phyloP scores from a whole-genome alignment of 2,888 invertebrate species.

The Cynaeus angustus region DNA sequence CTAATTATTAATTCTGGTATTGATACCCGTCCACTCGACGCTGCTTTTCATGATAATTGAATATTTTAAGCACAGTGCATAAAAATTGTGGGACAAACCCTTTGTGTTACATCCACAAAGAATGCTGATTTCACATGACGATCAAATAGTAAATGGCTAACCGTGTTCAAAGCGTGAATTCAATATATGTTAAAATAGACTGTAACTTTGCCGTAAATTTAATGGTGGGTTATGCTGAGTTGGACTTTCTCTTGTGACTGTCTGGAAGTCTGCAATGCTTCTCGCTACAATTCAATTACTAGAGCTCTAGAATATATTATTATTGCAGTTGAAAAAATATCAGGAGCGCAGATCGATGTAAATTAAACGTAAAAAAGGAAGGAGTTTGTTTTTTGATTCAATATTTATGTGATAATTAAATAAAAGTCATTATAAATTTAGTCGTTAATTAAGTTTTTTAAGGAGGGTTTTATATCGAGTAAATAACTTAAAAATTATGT shows the following conservation, averaged over 20 bases:
- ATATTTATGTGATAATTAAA: too few species aligned
- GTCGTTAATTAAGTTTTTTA: constrained; percentile 2
- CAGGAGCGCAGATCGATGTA: too few species aligned
- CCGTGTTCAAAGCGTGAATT: constrained; percentile 7
- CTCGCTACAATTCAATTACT: constrained; percentile 1
- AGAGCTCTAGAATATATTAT: background rate
- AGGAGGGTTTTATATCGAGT: background rate
- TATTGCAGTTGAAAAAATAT: too few species aligned
- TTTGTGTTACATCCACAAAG: constrained; percentile 8
- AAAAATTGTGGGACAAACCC: background rate
- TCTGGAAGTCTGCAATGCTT: background rate
- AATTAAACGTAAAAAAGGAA: too few species aligned
- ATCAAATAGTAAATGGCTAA: background rate
- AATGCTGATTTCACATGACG: background rate
- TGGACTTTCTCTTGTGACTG: background rate
- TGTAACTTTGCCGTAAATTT: too few species aligned
- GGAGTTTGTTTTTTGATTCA: too few species aligned
- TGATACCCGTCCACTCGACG: constrained; percentile 52
- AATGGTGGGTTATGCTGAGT: too few species aligned
- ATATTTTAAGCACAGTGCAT: background rate
- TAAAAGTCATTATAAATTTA: constrained; percentile 8
- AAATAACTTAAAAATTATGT: background rate
- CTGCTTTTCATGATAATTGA: constrained; percentile 29
- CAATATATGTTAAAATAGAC: background rate
- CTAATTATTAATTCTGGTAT: constrained; percentile 54